Conservation (phyloP, 2,797 vertebrate genomes). For the Acanthopagrus latus region DNA sequence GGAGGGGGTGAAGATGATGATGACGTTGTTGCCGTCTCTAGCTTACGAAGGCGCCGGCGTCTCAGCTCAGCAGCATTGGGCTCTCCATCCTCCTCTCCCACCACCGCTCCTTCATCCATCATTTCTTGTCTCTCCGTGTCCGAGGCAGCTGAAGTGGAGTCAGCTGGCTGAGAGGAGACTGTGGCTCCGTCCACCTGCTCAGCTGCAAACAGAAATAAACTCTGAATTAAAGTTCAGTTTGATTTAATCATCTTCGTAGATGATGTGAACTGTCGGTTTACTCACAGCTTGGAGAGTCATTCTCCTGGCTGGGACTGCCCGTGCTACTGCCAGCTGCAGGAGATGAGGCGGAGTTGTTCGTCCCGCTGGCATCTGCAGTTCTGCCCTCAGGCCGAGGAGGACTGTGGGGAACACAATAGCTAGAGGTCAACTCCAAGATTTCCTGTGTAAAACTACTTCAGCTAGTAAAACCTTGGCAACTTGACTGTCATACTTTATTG, state of each 20-base stretch:
- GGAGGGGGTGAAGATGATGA: slow-evolving; percentile 66
- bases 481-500: neutral
- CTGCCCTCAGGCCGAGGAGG: slow-evolving; percentile 77
- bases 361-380: slow-evolving; percentile 54
- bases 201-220: slow-evolving; percentile 41
- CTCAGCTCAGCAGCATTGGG: slow-evolving; percentile 90
- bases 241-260: neutral
- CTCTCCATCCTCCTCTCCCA: slow-evolving; percentile 81
- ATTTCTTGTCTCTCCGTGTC: slow-evolving; percentile 74
- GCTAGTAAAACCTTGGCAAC: neutral
- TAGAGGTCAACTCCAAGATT: neutral
- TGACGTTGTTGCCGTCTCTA: slow-evolving; percentile 82
- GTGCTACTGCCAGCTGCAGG: slow-evolving; percentile 49
- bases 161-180: slow-evolving; percentile 72
- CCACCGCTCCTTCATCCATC: slow-evolving; percentile 65
- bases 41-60: slow-evolving; percentile 91
- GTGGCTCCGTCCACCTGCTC: slow-evolving; percentile 67
- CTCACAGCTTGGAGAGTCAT: slow-evolving; percentile 66
- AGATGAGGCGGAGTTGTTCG: slow-evolving; percentile 39
- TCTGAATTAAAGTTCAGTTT: no score
- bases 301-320: slow-evolving; percentile 57
- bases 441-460: neutral
- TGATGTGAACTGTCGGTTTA: neutral
- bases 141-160: slow-evolving; percentile 68
- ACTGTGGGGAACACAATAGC: slow-evolving; percentile 59